These are phyloP conservation scores for Apamea crenata DNA, from an alignment of 2,888 invertebrate species.

Conservation along the genomic window DNA sequence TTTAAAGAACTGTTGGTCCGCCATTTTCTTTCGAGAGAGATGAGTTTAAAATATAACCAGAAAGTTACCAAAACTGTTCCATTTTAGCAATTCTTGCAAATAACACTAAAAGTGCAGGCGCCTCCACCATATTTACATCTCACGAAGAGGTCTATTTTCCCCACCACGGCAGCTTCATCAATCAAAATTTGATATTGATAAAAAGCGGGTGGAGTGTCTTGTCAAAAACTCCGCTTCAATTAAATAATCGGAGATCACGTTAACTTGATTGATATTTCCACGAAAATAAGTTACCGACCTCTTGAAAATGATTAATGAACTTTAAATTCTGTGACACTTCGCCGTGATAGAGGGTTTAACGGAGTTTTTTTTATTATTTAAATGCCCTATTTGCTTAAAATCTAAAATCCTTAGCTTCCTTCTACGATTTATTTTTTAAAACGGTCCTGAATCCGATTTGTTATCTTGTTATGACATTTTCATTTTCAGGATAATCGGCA, in stretches of 20 bases:
- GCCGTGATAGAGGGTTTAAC: constrained; percentile 26
- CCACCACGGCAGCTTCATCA: constrained; percentile 54
- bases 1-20: not conserved
- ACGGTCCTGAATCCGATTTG: not conserved
- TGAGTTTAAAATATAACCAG: not conserved
- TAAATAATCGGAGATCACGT: constrained; percentile 68
- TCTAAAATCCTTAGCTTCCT: not conserved
- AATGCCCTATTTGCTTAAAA: constrained; percentile 12
- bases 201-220: constrained; percentile 65
- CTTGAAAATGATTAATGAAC: constrained; percentile 69
- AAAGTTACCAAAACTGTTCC: not conserved
- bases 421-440: not conserved
- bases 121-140: constrained; percentile 16
- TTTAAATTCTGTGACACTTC: constrained; percentile 61
- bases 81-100: not conserved
- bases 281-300: constrained; percentile 64
- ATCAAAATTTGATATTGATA: constrained; percentile 68
- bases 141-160: constrained; percentile 13
- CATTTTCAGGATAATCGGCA: not conserved
- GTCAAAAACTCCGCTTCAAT: constrained; percentile 69
- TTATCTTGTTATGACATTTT: not conserved
- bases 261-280: constrained; percentile 70
- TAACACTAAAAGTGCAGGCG: not conserved
- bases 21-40: not conserved
- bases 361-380: constrained; percentile 44